phyloP scores from a whole-genome alignment of 2,113 vertebrate species.

The Ploceus nigricollis region DNA sequence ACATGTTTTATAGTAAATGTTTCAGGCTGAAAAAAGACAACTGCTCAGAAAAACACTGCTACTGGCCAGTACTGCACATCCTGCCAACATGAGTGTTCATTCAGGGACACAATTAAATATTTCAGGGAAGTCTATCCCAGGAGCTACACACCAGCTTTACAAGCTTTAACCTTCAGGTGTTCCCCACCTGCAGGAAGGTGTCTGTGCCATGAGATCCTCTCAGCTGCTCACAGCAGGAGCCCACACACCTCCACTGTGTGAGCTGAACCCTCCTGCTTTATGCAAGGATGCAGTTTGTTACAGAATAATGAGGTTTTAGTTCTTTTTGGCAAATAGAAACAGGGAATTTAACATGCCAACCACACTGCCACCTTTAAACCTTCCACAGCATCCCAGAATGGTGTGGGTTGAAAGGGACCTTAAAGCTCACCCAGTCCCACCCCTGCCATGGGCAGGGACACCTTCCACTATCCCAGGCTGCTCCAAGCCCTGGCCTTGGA shows the following conservation, averaged over 20 bases:
- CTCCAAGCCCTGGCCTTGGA: neutral
- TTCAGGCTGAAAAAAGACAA: neutral
- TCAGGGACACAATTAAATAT: neutral
- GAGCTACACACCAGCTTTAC: neutral
- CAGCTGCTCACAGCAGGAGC: neutral
- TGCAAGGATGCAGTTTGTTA: neutral
- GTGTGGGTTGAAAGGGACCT: neutral
- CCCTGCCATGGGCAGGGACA: neutral
- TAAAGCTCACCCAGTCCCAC: fast-evolving
- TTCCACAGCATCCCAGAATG: neutral
- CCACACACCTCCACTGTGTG: fast-evolving
- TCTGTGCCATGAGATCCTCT: neutral
- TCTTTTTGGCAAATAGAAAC: neutral
- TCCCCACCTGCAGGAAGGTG: neutral
- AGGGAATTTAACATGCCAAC: neutral
- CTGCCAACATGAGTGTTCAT: neutral
- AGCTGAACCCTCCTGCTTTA: fast-evolving
- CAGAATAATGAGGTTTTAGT: neutral
- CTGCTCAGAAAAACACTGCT: neutral
- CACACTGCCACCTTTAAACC: neutral
- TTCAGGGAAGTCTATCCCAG: neutral
- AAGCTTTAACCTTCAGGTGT: neutral
- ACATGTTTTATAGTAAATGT: neutral
- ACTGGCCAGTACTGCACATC: neutral
- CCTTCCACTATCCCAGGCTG: fast-evolving